phyloP scores from a whole-genome alignment of 1,140 invertebrate species.

The Probaryconus sp. region DNA sequence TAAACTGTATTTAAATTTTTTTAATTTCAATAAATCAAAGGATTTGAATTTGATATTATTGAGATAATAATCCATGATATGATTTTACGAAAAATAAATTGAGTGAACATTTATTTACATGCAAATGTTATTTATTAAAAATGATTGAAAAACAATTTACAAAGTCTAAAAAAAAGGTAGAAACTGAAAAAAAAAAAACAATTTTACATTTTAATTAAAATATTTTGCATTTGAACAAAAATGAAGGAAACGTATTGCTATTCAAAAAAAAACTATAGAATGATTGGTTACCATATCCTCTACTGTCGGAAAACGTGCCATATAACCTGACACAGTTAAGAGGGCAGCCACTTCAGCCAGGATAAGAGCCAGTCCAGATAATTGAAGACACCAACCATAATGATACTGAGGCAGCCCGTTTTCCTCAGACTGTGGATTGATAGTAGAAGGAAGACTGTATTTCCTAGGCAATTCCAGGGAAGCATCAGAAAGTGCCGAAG shows the following conservation, averaged over 20 bases:
- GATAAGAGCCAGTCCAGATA: constrained; percentile 82
- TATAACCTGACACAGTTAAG: constrained; percentile 82
- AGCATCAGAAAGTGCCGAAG: constrained; percentile 82
- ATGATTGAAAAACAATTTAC: too few species aligned
- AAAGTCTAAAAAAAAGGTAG: too few species aligned
- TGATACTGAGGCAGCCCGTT: constrained; percentile 79
- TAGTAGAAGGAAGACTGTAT: constrained; percentile 72
- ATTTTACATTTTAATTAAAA: too few species aligned
- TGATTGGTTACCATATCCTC: constrained; percentile 81
- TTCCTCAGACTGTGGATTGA: constrained; percentile 69
- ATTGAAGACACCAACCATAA: constrained; percentile 86
- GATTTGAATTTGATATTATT: too few species aligned
- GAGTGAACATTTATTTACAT: too few species aligned
- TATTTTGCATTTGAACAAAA: too few species aligned
- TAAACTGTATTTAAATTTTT: too few species aligned
- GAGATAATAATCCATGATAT: too few species aligned
- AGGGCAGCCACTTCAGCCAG: constrained; percentile 83
- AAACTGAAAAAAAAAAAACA: too few species aligned
- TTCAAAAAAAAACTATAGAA: constrained; percentile 14
- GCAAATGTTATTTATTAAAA: too few species aligned
- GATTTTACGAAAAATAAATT: too few species aligned
- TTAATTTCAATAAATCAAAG: too few species aligned
- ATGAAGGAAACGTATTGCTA: constrained; percentile 9
- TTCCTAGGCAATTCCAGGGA: constrained; percentile 77
- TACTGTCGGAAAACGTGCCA: constrained; percentile 81